Conservation (phyloP, 2,113 vertebrate genomes). For the Bambusicola thoracicus region DNA sequence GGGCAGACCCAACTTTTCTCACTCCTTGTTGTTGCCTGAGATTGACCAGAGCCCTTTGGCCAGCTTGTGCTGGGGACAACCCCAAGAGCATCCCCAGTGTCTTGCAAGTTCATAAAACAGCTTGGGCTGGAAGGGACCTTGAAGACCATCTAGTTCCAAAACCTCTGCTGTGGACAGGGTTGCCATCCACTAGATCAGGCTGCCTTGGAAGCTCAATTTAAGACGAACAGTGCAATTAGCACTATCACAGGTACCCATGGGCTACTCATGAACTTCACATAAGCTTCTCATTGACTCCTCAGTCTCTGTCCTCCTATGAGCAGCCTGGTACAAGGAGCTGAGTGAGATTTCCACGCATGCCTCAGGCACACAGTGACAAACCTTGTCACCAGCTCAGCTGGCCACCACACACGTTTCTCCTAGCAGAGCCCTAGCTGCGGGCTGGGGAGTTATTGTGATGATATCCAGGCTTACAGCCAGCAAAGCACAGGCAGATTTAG, state of each 20-base stretch:
- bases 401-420: neutral
- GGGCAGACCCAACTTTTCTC: neutral
- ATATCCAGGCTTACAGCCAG: neutral
- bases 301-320: neutral
- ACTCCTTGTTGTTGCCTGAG: neutral
- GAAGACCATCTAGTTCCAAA: too few species aligned
- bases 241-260: neutral
- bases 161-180: too few species aligned
- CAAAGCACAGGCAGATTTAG: neutral
- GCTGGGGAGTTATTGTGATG: neutral
- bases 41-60: neutral
- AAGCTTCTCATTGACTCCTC: neutral
- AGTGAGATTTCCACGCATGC: accelerated
- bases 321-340: neutral
- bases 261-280: neutral
- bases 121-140: too few species aligned
- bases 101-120: neutral
- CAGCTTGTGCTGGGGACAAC: neutral
- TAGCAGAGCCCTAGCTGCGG: neutral
- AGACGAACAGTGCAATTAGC: neutral
- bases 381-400: neutral
- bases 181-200: too few species aligned
- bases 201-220: neutral
- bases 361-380: neutral
- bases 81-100: neutral